Evolutionary conservation across 2,888 invertebrate genomes (phyloP).

Genomic region (Coenonympha glycerion): DNA sequence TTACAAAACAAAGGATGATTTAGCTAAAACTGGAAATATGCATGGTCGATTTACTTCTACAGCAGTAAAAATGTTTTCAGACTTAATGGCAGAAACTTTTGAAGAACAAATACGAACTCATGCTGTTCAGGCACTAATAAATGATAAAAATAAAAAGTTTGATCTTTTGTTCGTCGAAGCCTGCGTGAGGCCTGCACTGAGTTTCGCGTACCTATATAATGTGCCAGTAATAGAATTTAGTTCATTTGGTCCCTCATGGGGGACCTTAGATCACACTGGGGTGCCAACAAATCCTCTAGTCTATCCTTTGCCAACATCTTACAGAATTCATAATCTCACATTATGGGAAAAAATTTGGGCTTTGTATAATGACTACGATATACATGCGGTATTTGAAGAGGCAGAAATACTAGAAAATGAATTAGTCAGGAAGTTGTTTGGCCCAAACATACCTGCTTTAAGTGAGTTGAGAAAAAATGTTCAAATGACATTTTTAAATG

Average conservation of each 20-base stretch:
- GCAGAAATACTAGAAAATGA: constrained; percentile 7
- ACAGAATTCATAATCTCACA: constrained; percentile 14
- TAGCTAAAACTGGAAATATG: not conserved
- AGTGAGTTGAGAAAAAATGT: constrained; percentile 35
- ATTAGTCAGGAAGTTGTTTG: constrained; percentile 16
- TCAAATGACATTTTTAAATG: constrained; percentile 54
- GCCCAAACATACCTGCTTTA: constrained; percentile 27
- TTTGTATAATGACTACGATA: constrained; percentile 13
- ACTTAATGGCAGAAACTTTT: constrained; percentile 21
- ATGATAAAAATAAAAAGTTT: constrained; percentile 31
- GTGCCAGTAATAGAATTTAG: constrained; percentile 33
- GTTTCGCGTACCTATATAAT: constrained; percentile 31
- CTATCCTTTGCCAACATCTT: constrained; percentile 13
- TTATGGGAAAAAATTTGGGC: constrained; percentile 29
- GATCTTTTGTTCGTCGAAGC: constrained; percentile 41
- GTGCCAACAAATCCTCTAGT: constrained; percentile 25
- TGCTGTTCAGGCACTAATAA: constrained; percentile 32
- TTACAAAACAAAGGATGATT: constrained; percentile 29
- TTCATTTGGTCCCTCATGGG: constrained; percentile 20
- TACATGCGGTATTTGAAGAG: not conserved
- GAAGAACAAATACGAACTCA: constrained; percentile 19
- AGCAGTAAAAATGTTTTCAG: not conserved
- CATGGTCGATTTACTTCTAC: not conserved
- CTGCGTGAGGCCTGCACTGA: constrained; percentile 26
- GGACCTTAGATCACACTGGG: constrained; percentile 20